phyloP scores from a whole-genome alignment of 2,888 invertebrate genomes.

The Ophion obscuratus region DNA sequence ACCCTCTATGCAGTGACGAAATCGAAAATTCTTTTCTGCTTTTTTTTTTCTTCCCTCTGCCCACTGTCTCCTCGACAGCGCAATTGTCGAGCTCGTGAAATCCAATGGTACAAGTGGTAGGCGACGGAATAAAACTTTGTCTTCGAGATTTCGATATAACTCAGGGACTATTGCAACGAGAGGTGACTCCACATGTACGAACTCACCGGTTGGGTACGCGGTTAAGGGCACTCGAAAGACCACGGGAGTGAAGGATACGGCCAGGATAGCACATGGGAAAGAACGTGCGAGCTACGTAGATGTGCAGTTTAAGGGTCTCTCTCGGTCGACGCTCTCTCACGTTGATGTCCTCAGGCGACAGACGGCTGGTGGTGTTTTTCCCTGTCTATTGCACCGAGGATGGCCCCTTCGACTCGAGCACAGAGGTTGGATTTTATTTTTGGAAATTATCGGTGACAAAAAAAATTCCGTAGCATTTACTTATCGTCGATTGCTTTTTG shows the following conservation, averaged over 20 bases:
- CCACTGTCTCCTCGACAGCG: slow-evolving; percentile 19
- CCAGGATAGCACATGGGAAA: slow-evolving; percentile 17
- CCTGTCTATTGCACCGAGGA: slow-evolving; percentile 4
- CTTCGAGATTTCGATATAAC: slow-evolving; percentile 53
- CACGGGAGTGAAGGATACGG: slow-evolving; percentile 23
- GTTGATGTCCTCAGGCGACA: slow-evolving; percentile 45
- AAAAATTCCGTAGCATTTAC: background rate
- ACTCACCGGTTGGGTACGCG: slow-evolving; percentile 11
- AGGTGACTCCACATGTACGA: background rate
- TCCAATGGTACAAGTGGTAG: background rate
- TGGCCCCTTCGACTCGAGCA: background rate
- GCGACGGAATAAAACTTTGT: slow-evolving; percentile 48
- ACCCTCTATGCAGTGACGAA: slow-evolving; percentile 24
- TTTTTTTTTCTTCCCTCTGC: background rate
- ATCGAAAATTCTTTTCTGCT: slow-evolving; percentile 30
- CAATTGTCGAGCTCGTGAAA: slow-evolving; percentile 28
- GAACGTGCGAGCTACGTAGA: slow-evolving; percentile 45
- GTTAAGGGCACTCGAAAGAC: slow-evolving; percentile 50
- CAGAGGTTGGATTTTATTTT: background rate
- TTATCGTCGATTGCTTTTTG: background rate
- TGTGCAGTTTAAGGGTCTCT: slow-evolving; percentile 46
- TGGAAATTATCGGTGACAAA: background rate
- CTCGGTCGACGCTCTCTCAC: slow-evolving; percentile 33
- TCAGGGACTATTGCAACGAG: slow-evolving; percentile 15
- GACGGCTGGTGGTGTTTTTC: slow-evolving; percentile 49